Conservation (phyloP, 2,113 vertebrate species). For the Nerophis ophidion region DNA sequence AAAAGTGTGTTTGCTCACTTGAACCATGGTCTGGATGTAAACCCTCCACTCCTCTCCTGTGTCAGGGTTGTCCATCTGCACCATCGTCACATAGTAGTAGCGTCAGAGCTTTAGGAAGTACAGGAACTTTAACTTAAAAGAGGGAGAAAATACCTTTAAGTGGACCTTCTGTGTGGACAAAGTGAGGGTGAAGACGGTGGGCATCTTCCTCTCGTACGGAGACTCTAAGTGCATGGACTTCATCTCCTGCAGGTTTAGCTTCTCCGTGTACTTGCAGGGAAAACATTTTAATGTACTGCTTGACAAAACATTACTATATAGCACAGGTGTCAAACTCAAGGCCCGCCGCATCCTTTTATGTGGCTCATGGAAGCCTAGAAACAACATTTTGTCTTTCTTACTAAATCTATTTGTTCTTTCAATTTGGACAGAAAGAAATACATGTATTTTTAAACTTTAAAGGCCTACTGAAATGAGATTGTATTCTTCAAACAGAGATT, state of each 20-base stretch:
- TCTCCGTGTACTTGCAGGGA: conserved; percentile 56
- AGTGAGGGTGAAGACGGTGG: conserved; percentile 38
- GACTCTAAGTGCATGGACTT: conserved; percentile 36
- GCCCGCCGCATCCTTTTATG: no score
- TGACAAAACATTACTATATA: not conserved
- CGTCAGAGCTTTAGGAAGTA: not conserved
- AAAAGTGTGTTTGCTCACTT: conserved; percentile 58
- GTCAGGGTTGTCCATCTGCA: conserved; percentile 70
- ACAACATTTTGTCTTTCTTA: no score
- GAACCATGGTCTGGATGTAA: conserved; percentile 75
- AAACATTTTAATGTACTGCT: not conserved
- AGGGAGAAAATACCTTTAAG: conserved; percentile 46
- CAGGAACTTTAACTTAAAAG: no score
- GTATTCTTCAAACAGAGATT: no score
- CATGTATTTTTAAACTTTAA: no score
- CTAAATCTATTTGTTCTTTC: no score
- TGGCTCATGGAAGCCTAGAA: no score
- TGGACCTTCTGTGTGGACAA: conserved; percentile 43
- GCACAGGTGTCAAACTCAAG: no score
- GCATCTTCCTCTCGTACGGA: conserved; percentile 1
- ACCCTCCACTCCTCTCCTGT: conserved; percentile 75
- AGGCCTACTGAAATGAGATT: no score
- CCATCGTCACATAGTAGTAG: not conserved
- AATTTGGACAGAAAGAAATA: no score
- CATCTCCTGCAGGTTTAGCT: conserved; percentile 47